Evolutionary conservation across 2,113 vertebrate species (phyloP), one percentile per base, ranked within the genome.

Genomic region (Apodemus speciosus): DNA sequence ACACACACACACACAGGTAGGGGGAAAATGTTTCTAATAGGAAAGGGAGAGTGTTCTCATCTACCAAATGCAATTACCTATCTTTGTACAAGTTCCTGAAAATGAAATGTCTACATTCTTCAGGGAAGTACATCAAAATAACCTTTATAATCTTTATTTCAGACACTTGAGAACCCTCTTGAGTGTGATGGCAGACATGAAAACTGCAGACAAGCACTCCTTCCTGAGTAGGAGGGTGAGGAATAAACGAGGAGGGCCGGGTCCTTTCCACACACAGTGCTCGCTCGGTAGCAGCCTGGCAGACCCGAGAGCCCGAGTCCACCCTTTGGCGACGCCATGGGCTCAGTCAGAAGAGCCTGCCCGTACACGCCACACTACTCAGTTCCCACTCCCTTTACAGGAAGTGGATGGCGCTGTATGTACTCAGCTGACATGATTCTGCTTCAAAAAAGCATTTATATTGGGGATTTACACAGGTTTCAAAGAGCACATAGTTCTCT

Each of bases 331-430:
- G 79, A 88, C 49, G 79, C 43, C 18, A 77, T 2, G 11, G 38
- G 32, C 53, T 46, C 14, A 3, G 40, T 6, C 76, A 43, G 46
- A 72, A 95, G 76, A 58, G 10, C 56, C 18, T 25, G 5, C 23
- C 77, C 58, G 23, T 11, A 27, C 0, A 23, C 0, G 62, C 58
- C 2, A 16, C 7, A 87, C 86, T 56, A 90, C 1, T 18, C 25
- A 71, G 84, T 93, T 94, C 83, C 60, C 51, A 92, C 92, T 90
- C 35, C 49, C 60, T 86, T 25, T 58, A 40, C 60, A 73, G 30
- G 62, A 88, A 85, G 62, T 58, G 21, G 53, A 72, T 18, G 64
- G 75, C 21, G 51, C 58, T 71, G 69, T 4, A 43, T 21, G 14
- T 9, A 72, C 38, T 46, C 72, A 46, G 38, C 30, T 89, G 53